A percentile compares a stretch with the other conserved stretches of the same genome.
Conservation (phyloP, 35 echinoderm and acorn worm species). For the Amphiura filiformis region DNA sequence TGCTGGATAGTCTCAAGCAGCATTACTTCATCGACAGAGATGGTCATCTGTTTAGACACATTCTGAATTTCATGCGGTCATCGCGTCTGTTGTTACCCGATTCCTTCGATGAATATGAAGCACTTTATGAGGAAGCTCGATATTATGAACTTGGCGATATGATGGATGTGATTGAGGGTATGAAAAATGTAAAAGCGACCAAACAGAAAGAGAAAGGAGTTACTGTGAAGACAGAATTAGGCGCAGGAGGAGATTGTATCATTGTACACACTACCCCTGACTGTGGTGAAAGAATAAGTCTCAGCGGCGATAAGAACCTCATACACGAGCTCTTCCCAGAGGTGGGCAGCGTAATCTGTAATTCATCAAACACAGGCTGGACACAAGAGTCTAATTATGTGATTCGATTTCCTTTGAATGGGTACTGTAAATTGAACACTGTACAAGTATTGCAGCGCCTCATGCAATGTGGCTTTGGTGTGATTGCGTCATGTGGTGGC, state of each 20-base stretch:
- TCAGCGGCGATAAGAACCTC: slow-evolving; percentile 90
- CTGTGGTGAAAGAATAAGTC: slow-evolving; percentile 83
- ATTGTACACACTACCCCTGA: slow-evolving; percentile 93
- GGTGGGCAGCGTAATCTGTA: slow-evolving; percentile 81
- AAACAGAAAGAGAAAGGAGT: slow-evolving; percentile 46
- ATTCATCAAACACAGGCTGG: slow-evolving; percentile 87
- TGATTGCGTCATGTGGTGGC: slow-evolving; percentile 88
- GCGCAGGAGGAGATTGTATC: slow-evolving; percentile 71
- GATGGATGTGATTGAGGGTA: slow-evolving; percentile 76
- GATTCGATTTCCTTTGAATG: slow-evolving; percentile 90
- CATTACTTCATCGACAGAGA: slow-evolving; percentile 99
- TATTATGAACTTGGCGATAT: slow-evolving; percentile 82
- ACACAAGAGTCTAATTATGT: slow-evolving; percentile 90
- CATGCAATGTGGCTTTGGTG: slow-evolving; percentile 76
- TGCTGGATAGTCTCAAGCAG: slow-evolving; percentile 93
- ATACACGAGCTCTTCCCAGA: slow-evolving; percentile 97
- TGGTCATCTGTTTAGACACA: slow-evolving; percentile 88
- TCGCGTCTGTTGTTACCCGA: slow-evolving; percentile 70
- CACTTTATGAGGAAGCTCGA: slow-evolving; percentile 89
- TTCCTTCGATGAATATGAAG: slow-evolving; percentile 80
- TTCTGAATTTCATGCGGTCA: slow-evolving; percentile 92
- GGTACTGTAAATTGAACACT: slow-evolving; percentile 86
- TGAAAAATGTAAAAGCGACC: not conserved
- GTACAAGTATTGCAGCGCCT: slow-evolving; percentile 91
- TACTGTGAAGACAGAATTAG: slow-evolving; percentile 55